Base-by-base conservation (phyloP, 2,888 invertebrate species). In the Sarcophaga variegata region DNA sequence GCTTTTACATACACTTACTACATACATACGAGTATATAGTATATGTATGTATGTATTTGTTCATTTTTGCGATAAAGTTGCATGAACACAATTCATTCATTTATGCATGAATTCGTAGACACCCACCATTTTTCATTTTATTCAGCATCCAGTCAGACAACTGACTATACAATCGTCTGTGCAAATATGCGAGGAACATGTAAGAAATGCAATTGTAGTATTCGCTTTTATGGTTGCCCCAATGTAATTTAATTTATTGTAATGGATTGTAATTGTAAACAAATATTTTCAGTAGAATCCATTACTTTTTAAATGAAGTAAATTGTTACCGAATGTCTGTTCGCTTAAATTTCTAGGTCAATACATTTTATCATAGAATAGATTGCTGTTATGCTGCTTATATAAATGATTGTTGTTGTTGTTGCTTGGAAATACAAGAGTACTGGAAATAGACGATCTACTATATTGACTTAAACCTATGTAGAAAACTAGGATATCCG, bases 11-110 rank as follows among this genome's bases (percentile, higher is more conserved):
- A 71, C 49, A 64, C 14, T 54, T 4, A 63, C 14, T 45, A 71
- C 49, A 79, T 11, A 37, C 20, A 54, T 5, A 69, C 4, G 27
- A n/a, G 27, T 47, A 45, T 63, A 71, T 59, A 22, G 74, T 66
- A 69, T 74, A 49, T 47, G 17, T 37, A 69, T 64, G 70, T 82
- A 62, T 37, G n/a, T 59, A 64, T 20, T 10, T 62, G 20, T n/a
- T 11, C n/a, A 62, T 62, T 22, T 78, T 66, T 59, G 64, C 64
- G 70, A 81, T 78, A 87, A 87, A 81, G 78, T 79, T 85, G 76
- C 85, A 81, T 84, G 81, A 70, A 82, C 64, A 87, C 81, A 85
- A 87, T 85, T 85, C 81, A 87, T 87, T 87, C 81, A 85, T 82
- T 85, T 87, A 76, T 79, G 75, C 81, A 85, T 85, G 84, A 87